phyloP scores from a whole-genome alignment of 2,888 invertebrate species.

The Eudasyphora cyanicolor region DNA sequence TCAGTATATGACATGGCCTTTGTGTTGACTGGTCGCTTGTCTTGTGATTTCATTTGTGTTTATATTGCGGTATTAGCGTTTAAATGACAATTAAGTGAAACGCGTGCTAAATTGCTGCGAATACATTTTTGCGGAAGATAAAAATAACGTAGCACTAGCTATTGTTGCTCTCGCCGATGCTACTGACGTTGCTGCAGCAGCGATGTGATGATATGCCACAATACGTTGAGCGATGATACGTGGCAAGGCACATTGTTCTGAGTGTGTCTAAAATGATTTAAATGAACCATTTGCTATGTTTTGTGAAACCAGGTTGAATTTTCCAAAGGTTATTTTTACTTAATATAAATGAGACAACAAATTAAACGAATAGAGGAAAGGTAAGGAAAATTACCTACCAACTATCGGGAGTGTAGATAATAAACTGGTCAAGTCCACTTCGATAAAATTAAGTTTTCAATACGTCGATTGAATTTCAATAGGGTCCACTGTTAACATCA shows the following conservation, averaged over 20 bases:
- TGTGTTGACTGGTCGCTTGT: not conserved
- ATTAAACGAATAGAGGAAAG: too few relatives aligned
- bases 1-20: too few relatives aligned
- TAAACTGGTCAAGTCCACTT: too few relatives aligned
- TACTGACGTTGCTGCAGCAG: not conserved
- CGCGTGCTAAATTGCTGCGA: slow-evolving; percentile 65
- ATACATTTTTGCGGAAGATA: slow-evolving; percentile 62
- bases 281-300: too few relatives aligned
- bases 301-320: too few relatives aligned
- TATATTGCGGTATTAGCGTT: slow-evolving; percentile 40
- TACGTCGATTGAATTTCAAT: too few relatives aligned
- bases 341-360: too few relatives aligned
- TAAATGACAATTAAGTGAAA: slow-evolving; percentile 62
- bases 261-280: not conserved
- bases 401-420: too few relatives aligned
- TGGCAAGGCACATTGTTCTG: not conserved
- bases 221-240: not conserved
- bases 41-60: slow-evolving; percentile 36
- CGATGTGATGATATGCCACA: not conserved
- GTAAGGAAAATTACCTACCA: too few relatives aligned
- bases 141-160: slow-evolving; percentile 59
- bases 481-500: too few relatives aligned
- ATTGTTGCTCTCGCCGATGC: not conserved
- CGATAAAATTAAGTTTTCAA: too few relatives aligned
- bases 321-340: too few relatives aligned